Percentiles rank a stretch among this genome's conserved stretches.
These are phyloP conservation scores for Acyrthosiphon pisum DNA, from an alignment of 1,140 invertebrate species.

Conservation along the genomic window DNA sequence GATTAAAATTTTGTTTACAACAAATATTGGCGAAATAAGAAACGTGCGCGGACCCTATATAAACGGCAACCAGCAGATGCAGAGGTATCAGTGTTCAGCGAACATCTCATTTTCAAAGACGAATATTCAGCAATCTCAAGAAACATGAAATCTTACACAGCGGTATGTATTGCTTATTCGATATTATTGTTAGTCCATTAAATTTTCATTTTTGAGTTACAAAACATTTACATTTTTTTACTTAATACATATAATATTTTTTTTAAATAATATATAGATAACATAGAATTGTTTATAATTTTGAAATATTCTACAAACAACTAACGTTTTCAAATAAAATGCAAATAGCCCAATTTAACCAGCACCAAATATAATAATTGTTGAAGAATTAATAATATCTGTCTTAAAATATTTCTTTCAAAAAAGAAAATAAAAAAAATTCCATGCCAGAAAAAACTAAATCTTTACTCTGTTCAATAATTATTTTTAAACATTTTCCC, in stretches of 20 bases:
- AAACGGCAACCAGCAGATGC: neutral
- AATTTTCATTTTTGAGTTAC: neutral
- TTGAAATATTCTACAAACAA: neutral
- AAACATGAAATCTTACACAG: slow-evolving; percentile 1
- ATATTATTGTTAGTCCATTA: neutral
- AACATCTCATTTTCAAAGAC: neutral
- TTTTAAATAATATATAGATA: neutral
- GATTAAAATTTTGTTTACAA: neutral
- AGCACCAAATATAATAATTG: no score
- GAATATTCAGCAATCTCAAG: neutral
- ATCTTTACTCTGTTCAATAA: neutral
- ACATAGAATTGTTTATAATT: neutral
- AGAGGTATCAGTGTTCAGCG: neutral
- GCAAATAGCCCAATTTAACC: neutral
- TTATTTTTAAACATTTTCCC: no score
- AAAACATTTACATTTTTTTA: no score
- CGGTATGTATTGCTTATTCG: neutral
- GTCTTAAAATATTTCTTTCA: neutral
- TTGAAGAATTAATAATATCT: neutral
- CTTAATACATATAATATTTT: no score
- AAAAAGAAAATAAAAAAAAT: no score
- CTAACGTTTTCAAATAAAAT: neutral
- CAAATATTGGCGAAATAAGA: neutral
- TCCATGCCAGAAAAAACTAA: no score
- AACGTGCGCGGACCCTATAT: neutral